Conservation (phyloP, 2,797 vertebrate genomes). For the Garrulus glandarius region DNA sequence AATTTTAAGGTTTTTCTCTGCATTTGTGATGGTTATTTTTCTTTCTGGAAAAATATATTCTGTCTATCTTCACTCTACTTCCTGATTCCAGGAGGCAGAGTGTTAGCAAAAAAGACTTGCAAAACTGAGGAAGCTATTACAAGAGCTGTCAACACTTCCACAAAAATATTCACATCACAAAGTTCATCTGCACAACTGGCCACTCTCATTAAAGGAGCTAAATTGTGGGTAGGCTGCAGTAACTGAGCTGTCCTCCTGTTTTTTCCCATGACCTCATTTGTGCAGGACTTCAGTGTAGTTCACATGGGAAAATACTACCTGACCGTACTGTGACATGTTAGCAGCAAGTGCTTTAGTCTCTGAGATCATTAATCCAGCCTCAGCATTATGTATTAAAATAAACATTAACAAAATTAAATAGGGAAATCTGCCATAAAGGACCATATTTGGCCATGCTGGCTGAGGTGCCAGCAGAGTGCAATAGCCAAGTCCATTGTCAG, state of each 20-base stretch:
- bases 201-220: not conserved
- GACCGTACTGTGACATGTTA: not conserved
- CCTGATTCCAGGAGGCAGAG: slow-evolving; percentile 7
- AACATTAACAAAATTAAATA: not conserved
- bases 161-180: not conserved
- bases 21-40: not conserved
- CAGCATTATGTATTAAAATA: not conserved
- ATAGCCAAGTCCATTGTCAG: not conserved
- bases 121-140: slow-evolving; percentile 25
- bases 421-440: not conserved
- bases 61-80: not conserved
- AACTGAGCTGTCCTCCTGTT: not conserved
- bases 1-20: not conserved
- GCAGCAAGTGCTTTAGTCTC: not conserved
- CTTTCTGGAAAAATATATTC: not conserved
- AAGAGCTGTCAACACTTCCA: slow-evolving; percentile 6
- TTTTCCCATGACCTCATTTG: not conserved
- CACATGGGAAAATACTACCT: not conserved
- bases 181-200: not conserved
- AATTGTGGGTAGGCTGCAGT: not conserved
- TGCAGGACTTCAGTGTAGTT: not conserved
- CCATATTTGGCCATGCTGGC: not conserved
- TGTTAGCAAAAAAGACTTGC: slow-evolving; percentile 13
- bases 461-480: not conserved
- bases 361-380: not conserved